Evolutionary conservation across 1,140 invertebrate species (phyloP), one percentile per base, ranked within the genome.

Genomic region (Scylla paramamosain): DNA sequence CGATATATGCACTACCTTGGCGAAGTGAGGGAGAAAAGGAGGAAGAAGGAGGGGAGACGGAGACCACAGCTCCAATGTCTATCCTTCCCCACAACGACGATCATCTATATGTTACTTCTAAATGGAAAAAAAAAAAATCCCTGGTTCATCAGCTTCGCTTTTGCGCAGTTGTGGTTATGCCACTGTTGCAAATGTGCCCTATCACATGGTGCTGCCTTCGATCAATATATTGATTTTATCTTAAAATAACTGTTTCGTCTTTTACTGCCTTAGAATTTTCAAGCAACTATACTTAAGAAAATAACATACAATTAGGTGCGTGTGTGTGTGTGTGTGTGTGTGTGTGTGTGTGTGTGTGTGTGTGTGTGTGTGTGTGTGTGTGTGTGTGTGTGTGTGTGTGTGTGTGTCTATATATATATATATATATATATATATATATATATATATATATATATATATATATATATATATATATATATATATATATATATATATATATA

Each of bases 1-100:
- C 93, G 93, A 94, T 94, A 94, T 94, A 91, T 94, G 93, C 93
- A 91, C 92, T 93, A 93, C 92, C 84, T 93, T 93, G 45, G 77
- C 14, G 77, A 84, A 83, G 77, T 39, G 82, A 28, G 45, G 28
- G 52, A 29, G 46, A 39, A 20, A 20, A n/a, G 67, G 20, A n/a
- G 67, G 67, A n/a, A n/a, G 67, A 20, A 77, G 8, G n/a, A 25
- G 59, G 59, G 59, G 67, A 8, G 67, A n/a, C 6, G 25, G 67
- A 77, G 20, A 20, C 67, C 67, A 77, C 67, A 20, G 67, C 16
- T 77, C 67, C 67, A 77, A 2, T 77, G 20, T 0, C 67, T n/a
- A 20, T 77, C 67, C 67, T n/a, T 12, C n/a, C 67, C 20, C n/a
- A 8, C 1, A 20, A n/a, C 20, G 67, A 25, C 67, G 20, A n/a